Percentiles rank a stretch among this genome's conserved stretches.
Evolutionary conservation across 2,888 invertebrate genomes (phyloP).

Genomic region (Hanleya hanleyi): DNA sequence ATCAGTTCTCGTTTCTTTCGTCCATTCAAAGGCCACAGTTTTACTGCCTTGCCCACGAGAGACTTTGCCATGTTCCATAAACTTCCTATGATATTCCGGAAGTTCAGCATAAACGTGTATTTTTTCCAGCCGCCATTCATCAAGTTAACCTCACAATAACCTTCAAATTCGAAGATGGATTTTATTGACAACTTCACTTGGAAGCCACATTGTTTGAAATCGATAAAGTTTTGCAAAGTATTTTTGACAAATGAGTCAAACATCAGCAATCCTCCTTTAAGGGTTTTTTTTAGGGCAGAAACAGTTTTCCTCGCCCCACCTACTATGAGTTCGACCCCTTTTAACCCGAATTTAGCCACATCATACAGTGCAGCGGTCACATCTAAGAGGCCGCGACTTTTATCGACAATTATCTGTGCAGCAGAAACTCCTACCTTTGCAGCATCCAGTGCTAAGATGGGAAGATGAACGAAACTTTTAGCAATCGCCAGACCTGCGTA

Average conservation of each 20-base stretch:
- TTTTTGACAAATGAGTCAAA: background rate
- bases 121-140: constrained; percentile 7
- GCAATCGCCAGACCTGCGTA: background rate
- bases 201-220: constrained; percentile 15
- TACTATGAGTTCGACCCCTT: background rate
- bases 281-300: background rate
- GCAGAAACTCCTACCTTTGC: background rate
- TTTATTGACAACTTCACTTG: background rate
- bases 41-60: constrained; percentile 27
- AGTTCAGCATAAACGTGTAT: background rate
- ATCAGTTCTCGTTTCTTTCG: background rate
- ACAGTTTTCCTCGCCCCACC: background rate
- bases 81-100: background rate
- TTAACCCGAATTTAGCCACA: background rate
- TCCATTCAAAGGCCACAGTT: background rate
- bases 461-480: background rate
- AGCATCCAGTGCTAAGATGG: background rate
- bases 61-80: constrained; percentile 5
- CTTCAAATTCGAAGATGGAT: background rate
- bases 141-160: constrained; percentile 10
- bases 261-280: background rate
- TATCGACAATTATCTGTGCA: background rate
- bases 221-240: background rate
- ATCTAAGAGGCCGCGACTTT: background rate
- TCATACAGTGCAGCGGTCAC: background rate